Base-by-base conservation (phyloP, 2,797 vertebrate species). In the Astyanax mexicanus region DNA sequence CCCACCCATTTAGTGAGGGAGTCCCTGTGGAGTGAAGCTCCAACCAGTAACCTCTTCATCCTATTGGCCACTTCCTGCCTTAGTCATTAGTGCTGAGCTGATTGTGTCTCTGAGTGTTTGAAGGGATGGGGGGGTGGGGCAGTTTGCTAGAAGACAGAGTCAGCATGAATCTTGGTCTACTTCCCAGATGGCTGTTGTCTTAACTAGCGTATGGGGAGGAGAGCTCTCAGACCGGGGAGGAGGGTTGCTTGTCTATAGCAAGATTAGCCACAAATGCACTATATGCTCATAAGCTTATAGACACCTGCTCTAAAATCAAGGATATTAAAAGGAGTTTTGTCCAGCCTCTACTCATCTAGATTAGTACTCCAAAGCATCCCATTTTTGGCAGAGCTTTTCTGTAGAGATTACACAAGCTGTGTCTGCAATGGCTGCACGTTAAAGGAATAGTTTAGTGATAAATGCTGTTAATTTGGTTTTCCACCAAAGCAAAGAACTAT, bases 101-200 rank as follows among this genome's bases (percentile, higher is more conserved):
- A 57, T 57, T 29, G 4, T 74, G n/a, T n/a, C 58, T 40, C 37
- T 32, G 62, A 57, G 42, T 19, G 45, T 29, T 37, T n/a, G 32
- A 0, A 38, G 25, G 62, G 51, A 57, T 4, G 12, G 6, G n/a
- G 17, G 40, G 1, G 13, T 40, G n/a, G 29, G 55, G 60, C 60
- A 45, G 51, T 52, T 66, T 64, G 60, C 75, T 75, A 74, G 61
- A 38, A 70, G 1, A 10, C 54, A 9, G 13, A 66, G 62, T 78
- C 71, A 78, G 66, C 47, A 74, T 47, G 45, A 51, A 42, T 27
- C n/a, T 64, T 64, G 65, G 45, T 72, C 55, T 7, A 13, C 45
- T 69, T 79, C 71, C 65, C 77, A 79, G 77, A 79, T 79, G 65
- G 47, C 65, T 38, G 47, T 70, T 49, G 9, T 42, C 27, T 69